Evolutionary conservation across 1,140 invertebrate genomes (phyloP).

Genomic region (Drosophila rufa): DNA sequence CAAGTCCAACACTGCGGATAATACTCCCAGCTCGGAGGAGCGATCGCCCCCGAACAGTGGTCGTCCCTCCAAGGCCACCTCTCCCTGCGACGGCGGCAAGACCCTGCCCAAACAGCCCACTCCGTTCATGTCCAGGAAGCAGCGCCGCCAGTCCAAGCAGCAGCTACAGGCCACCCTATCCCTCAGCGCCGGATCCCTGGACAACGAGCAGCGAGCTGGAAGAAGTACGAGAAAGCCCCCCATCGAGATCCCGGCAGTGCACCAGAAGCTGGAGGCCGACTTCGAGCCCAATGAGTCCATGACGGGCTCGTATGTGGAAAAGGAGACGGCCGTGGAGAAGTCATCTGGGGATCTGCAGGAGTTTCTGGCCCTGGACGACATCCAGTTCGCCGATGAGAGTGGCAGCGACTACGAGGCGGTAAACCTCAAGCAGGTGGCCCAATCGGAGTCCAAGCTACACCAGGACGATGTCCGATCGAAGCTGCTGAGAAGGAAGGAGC

Average conservation of each 20-base stretch:
- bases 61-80: slow-evolving; percentile 65
- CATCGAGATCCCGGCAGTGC: slow-evolving; percentile 53
- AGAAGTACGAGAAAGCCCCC: slow-evolving; percentile 7
- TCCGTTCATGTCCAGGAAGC: slow-evolving; percentile 75
- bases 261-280: slow-evolving; percentile 53
- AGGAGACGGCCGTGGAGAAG: slow-evolving; percentile 86
- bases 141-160: slow-evolving; percentile 68
- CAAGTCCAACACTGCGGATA: slow-evolving; percentile 68
- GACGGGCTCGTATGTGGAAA: slow-evolving; percentile 84
- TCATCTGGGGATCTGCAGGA: slow-evolving; percentile 78
- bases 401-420: slow-evolving; percentile 76
- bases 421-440: slow-evolving; percentile 53
- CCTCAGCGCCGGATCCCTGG: slow-evolving; percentile 21
- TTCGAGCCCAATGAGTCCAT: slow-evolving; percentile 66
- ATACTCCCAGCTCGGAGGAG: slow-evolving; percentile 77
- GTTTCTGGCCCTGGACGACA: slow-evolving; percentile 85
- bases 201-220: slow-evolving; percentile 18
- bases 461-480: slow-evolving; percentile 28
- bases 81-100: slow-evolving; percentile 58
- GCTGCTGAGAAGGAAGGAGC: slow-evolving; percentile 6
- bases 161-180: slow-evolving; percentile 53
- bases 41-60: slow-evolving; percentile 59
- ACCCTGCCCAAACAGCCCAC: slow-evolving; percentile 64
- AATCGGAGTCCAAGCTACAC: slow-evolving; percentile 1
- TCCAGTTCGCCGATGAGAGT: slow-evolving; percentile 86